Percentiles rank a stretch among this genome's conserved stretches.
These are phyloP conservation scores for Drosophila malerkotliana DNA, from an alignment of 1,140 invertebrate species.

Conservation along the genomic window DNA sequence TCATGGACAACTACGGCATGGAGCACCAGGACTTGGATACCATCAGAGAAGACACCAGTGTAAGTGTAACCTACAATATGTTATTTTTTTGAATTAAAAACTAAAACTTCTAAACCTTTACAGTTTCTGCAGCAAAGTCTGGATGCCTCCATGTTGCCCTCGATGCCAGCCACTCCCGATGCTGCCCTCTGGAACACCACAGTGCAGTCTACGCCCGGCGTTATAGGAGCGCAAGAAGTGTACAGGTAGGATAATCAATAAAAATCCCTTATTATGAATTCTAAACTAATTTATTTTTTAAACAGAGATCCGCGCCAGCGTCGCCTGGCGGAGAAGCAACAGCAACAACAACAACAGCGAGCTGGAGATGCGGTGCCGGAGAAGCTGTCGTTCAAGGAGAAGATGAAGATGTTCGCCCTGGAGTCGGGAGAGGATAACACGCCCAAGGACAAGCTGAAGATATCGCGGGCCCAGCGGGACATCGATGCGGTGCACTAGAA, in stretches of 20 bases:
- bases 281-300: not conserved
- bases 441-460: slow-evolving; percentile 96
- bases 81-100: too few species aligned
- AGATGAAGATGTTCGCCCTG: slow-evolving; percentile 98
- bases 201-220: slow-evolving; percentile 91
- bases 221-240: slow-evolving; percentile 97
- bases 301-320: slow-evolving; percentile 92
- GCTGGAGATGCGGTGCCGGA: slow-evolving; percentile 90
- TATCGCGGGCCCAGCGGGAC: slow-evolving; percentile 95
- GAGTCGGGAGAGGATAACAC: slow-evolving; percentile 94
- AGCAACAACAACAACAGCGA: slow-evolving; percentile 88
- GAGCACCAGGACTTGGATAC: slow-evolving; percentile 85
- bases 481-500: slow-evolving; percentile 89
- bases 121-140: slow-evolving; percentile 49
- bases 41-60: slow-evolving; percentile 91
- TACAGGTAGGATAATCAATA: slow-evolving; percentile 87
- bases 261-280: not conserved
- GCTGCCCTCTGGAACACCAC: slow-evolving; percentile 85
- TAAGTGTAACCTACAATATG: slow-evolving; percentile 84
- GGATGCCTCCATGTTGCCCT: slow-evolving; percentile 74
- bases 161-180: slow-evolving; percentile 88
- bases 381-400: slow-evolving; percentile 96
- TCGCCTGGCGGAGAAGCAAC: slow-evolving; percentile 91
- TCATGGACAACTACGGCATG: slow-evolving; percentile 55
- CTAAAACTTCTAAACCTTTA: not conserved